Evolutionary conservation across 37 sponge, comb jelly and placozoan genomes (phyloP).

Genomic region (Aplysina aerophoba): DNA sequence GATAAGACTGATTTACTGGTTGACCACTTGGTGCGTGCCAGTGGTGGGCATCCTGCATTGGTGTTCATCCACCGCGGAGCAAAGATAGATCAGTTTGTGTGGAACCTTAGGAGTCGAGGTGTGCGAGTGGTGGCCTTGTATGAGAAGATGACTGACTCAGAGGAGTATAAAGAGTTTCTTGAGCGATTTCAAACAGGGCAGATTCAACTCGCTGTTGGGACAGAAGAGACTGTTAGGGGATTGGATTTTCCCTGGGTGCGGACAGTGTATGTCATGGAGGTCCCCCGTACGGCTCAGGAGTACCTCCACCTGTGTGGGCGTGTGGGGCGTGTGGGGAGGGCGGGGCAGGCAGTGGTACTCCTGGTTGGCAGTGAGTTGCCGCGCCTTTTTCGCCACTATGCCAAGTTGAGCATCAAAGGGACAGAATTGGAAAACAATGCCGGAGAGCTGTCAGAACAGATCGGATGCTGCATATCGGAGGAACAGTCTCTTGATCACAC

Average conservation of each 20-base stretch:
- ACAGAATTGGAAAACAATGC: neutral
- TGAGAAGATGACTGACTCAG: neutral
- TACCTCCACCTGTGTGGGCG: constrained; percentile 75
- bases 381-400: constrained; percentile 28
- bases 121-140: constrained; percentile 56
- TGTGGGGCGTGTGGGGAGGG: constrained; percentile 59
- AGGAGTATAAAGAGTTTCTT: constrained; percentile 41
- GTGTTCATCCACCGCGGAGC: constrained; percentile 62
- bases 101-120: constrained; percentile 33
- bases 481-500: too few relatives aligned
- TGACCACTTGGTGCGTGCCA: neutral
- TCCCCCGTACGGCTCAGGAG: constrained; percentile 53
- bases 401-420: constrained; percentile 14
- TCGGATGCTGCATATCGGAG: too few relatives aligned
- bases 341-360: constrained; percentile 53
- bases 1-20: constrained; percentile 38
- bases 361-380: constrained; percentile 28
- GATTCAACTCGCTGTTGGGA: constrained; percentile 59
- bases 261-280: constrained; percentile 50
- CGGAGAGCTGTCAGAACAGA: too few relatives aligned
- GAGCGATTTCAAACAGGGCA: constrained; percentile 48
- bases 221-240: constrained; percentile 78
- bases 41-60: constrained; percentile 3
- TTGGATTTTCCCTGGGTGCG: constrained; percentile 70
- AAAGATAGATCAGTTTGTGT: constrained; percentile 49